Base-by-base conservation (phyloP, 2,113 vertebrate species). In the Herpetotheres cachinnans region DNA sequence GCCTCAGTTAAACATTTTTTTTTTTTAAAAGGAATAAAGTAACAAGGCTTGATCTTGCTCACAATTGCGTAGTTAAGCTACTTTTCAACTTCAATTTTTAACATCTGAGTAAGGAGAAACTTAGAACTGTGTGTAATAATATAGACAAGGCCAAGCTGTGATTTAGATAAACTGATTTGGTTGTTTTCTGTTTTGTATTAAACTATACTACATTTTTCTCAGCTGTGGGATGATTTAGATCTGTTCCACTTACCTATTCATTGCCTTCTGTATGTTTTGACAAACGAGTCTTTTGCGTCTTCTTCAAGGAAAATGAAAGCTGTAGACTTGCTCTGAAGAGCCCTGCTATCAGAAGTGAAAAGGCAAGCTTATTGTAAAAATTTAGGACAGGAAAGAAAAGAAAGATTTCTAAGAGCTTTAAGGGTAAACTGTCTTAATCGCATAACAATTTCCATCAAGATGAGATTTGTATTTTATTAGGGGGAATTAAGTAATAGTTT, bases 231-330 rank as follows among this genome's bases (percentile, higher is more conserved):
- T 86, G 63, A 82, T 93, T 90, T 82, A 71, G 50, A 85, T 85
- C 66, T 77, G 58, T 77, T 86, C 34, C 55, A 36, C 77, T 96
- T 91, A 80, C 3, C 54, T 93, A 40, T 88, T 96, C 73, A 62
- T 93, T 93, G 79, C 70, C 30, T 90, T 92, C 71, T 91, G 17
- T 91, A 14, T 86, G 76, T 63, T 93, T 83, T 92, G 80, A 93
- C 59, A 96, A 82, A 83, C 65, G n/a, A 78, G n/a, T 58, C 67
- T 73, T 59, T 70, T 26, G 19, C 2, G 2, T 46, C 81, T 90
- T 94, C n/a, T 46, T 89, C 0, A 27, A 73, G 69, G 55, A 92
- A 91, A 90, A 52, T 3, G 6, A 49, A 92, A 77, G 21, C 34
- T 44, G 26, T 44, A 66, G 55, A 26, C 34, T 73, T 62, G 36